These are phyloP conservation scores for Ichneumoninae sp. DNA, from an alignment of 2,888 invertebrate species.

Conservation along the genomic window DNA sequence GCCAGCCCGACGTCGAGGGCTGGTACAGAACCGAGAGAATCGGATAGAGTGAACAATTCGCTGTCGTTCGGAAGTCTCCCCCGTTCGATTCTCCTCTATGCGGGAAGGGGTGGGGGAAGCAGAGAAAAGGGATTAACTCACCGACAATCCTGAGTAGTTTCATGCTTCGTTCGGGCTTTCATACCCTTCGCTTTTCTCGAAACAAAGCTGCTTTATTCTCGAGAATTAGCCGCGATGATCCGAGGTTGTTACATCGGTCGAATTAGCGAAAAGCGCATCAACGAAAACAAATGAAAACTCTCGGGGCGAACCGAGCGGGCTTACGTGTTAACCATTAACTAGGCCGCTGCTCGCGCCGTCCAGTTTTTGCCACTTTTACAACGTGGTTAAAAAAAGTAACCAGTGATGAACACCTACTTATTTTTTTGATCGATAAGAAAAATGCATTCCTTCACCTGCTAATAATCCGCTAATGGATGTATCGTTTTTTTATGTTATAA, in stretches of 20 bases:
- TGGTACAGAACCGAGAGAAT: conserved; percentile 19
- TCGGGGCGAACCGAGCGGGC: background rate
- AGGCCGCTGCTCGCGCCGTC: background rate
- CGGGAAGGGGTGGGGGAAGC: background rate
- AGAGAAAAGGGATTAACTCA: conserved; percentile 57
- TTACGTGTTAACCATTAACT: conserved; percentile 9
- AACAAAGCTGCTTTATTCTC: conserved; percentile 58
- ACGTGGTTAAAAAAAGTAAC: background rate
- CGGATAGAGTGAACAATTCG: conserved; percentile 52
- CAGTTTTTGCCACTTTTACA: background rate
- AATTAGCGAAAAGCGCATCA: conserved; percentile 38
- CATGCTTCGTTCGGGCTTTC: conserved; percentile 24
- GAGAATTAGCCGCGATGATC: conserved; percentile 34
- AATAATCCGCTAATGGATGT: background rate
- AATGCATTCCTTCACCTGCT: background rate
- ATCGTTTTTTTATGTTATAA: background rate
- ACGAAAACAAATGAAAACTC: conserved; percentile 21
- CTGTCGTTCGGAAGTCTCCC: conserved; percentile 37
- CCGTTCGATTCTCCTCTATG: background rate
- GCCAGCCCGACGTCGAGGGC: background rate
- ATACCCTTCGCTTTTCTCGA: conserved; percentile 28
- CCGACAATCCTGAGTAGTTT: conserved; percentile 59
- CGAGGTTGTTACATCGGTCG: conserved; percentile 23
- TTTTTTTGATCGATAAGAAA: too few species aligned
- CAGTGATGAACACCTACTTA: too few species aligned